Evolutionary conservation across 2,797 vertebrate species (phyloP), one percentile per base, ranked within the genome.

Genomic region (Lerista edwardsae): DNA sequence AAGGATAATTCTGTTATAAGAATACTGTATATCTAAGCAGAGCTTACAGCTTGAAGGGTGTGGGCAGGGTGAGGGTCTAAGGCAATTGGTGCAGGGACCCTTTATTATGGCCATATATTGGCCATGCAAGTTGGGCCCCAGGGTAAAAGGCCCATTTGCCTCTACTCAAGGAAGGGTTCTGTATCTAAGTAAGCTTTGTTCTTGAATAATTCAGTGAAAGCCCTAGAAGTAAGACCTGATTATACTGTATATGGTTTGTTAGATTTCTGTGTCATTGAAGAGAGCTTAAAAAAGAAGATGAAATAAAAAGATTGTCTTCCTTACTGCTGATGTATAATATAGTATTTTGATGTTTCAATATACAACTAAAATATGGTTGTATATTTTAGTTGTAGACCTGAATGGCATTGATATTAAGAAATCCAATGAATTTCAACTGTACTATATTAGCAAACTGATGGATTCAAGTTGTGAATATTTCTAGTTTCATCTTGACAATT

Each of bases 401-500:
- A 27, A 47, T 82, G 80, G 89, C 92, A 93, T 90, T 91, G 91
- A 80, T 80, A 86, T 93, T 83, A 82, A 90, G 82, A 86, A 86
- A 91, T 0, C 83, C 85, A 88, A 72, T 86, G 75, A 83, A 87
- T 84, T 92, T 93, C 83, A 91, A 19, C 85, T 88, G 85, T 92
- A n/a, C n/a, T n/a, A 91, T 91, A 91, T 89, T 89, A 88, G 84
- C 87, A 84, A 82, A 91, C 85, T 86, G 67, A 89, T 91, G 84
- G 86, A 90, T 87, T 91, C 89, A 90, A 82, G 80, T 91, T 82
- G 84, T 92, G 93, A 91, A 91, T 85, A 0, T 90, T 91, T 94
- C 88, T 93, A 85, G 87, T 87, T 87, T 90, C 77, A 87, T 92
- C 91, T 91, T 92, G 84, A 95, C 92, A 90, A 79, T 90, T 88